A percentile compares a stretch with the other conserved stretches of the same genome.
These are phyloP conservation scores for Drosophila borealis DNA, from an alignment of 2,888 invertebrate genomes.

Conservation along the genomic window DNA sequence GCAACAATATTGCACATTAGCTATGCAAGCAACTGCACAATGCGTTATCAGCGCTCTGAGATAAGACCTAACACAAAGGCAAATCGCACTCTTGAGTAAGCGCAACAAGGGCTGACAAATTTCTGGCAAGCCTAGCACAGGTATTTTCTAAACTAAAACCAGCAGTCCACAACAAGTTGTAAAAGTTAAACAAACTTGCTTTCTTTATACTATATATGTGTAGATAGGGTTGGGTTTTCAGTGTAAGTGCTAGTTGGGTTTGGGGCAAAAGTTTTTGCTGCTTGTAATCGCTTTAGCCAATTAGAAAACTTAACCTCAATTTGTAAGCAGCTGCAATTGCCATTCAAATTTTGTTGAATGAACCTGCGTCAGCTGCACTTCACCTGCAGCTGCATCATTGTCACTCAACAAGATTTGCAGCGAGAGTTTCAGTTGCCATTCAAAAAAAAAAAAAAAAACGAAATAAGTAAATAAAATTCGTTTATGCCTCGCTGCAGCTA, in stretches of 20 bases:
- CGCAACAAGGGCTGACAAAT: no score
- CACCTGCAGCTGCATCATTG: neutral
- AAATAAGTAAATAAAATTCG: slow-evolving; percentile 19
- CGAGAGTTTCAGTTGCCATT: slow-evolving; percentile 19
- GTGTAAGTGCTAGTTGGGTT: slow-evolving; percentile 28
- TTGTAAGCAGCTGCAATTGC: slow-evolving; percentile 32
- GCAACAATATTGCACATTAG: no score
- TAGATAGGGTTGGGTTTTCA: neutral
- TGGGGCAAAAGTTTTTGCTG: slow-evolving; percentile 48
- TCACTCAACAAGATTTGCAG: slow-evolving; percentile 14
- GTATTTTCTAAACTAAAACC: no score
- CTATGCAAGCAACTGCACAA: no score
- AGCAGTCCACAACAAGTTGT: no score
- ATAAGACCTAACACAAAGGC: no score
- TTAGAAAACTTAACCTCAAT: slow-evolving; percentile 76
- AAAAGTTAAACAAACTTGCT: no score
- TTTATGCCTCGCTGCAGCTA: slow-evolving; percentile 52
- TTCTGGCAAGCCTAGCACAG: no score
- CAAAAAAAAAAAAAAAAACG: slow-evolving; percentile 5
- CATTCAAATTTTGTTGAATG: slow-evolving; percentile 21
- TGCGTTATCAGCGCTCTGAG: no score
- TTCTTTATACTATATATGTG: no score
- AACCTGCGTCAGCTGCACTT: slow-evolving; percentile 1
- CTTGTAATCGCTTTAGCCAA: slow-evolving; percentile 72
- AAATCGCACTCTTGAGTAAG: no score